Percentiles rank a stretch among this genome's conserved stretches.
These are phyloP conservation scores for Rhombomys opimus DNA, from an alignment of 2,113 vertebrate genomes.

Conservation along the genomic window DNA sequence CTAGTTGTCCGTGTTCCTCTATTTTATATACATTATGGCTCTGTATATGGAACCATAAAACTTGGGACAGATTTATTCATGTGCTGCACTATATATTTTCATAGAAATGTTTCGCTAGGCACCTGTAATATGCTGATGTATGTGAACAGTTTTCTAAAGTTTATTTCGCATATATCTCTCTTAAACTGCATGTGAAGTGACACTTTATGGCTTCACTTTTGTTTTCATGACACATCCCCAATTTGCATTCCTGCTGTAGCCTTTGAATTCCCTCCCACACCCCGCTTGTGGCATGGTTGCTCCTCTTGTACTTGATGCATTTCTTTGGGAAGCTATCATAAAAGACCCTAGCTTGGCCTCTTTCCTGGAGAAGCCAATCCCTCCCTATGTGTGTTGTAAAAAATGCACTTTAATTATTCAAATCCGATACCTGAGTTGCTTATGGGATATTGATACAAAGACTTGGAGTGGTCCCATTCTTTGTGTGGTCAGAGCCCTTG, in stretches of 20 bases:
- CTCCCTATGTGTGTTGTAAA: constrained; percentile 33
- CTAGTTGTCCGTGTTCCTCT: constrained; percentile 42
- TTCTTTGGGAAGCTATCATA: background rate
- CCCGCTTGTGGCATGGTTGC: background rate
- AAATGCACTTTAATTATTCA: constrained; percentile 57
- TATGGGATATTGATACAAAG: background rate
- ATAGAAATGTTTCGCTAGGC: constrained; percentile 69
- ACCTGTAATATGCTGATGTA: constrained; percentile 74
- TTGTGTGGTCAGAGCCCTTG: constrained; percentile 13
- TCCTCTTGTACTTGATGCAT: background rate
- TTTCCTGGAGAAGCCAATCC: constrained; percentile 36
- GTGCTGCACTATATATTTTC: constrained; percentile 62
- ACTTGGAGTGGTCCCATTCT: background rate
- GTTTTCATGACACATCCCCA: constrained; percentile 78
- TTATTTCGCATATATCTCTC: constrained; percentile 75
- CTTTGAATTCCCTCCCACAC: background rate
- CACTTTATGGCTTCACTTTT: constrained; percentile 79
- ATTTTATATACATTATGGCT: constrained; percentile 75
- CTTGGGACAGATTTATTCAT: constrained; percentile 72
- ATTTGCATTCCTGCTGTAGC: constrained; percentile 56
- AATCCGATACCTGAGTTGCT: background rate
- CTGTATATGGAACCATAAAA: constrained; percentile 69
- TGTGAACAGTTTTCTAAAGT: constrained; percentile 72
- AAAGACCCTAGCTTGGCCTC: constrained; percentile 6
- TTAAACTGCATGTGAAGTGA: constrained; percentile 70